Evolutionary conservation across 2,113 vertebrate species (phyloP), one percentile per base, ranked within the genome.

Genomic region (Clupea harengus): DNA sequence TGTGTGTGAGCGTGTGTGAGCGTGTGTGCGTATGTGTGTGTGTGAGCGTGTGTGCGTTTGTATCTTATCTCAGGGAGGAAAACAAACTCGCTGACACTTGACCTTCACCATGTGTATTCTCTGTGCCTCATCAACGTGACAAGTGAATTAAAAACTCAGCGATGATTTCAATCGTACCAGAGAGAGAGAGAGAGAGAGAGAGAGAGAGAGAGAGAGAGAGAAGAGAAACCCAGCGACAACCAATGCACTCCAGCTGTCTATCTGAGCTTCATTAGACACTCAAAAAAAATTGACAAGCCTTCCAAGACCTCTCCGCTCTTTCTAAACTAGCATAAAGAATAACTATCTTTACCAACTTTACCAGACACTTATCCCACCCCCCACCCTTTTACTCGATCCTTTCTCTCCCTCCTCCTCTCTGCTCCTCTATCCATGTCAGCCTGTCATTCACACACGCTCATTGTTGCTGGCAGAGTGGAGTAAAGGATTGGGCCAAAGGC

Each of bases 61-160:
- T 52, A 8, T 52, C 2, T 11, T 15, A 52, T 15, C 11, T 32
- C 25, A 32, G 67, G 17, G 81, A 72, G 22, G 15, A 18, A 83
- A 64, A 80, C 45, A 28, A 11, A 45, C 25, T 50, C 67, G 84
- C 82, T 72, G n/a, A 28, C 64, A 72, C 60, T 67, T 32, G n/a
- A 72, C 64, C 64, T 72, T 6, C 67, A 75, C 67, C 67, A 39
- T 75, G 64, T 89, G 85, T 57, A 39, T 82, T 87, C 88, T 86
- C 84, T 75, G 84, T 87, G 81, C 84, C 80, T 84, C 84, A 84
- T 87, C 86, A 87, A 87, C 86, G 82, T 78, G 82, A 88, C 89
- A 87, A 85, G 83, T 86, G 67, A 78, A 86, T 39, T 82, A 81
- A 86, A 88, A 88, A 82, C 82, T 78, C 13, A 15, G 28, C 28